These are phyloP conservation scores for Zoroaster sp. DNA, from an alignment of 53 echinoderm and acorn worm species.

Conservation along the genomic window DNA sequence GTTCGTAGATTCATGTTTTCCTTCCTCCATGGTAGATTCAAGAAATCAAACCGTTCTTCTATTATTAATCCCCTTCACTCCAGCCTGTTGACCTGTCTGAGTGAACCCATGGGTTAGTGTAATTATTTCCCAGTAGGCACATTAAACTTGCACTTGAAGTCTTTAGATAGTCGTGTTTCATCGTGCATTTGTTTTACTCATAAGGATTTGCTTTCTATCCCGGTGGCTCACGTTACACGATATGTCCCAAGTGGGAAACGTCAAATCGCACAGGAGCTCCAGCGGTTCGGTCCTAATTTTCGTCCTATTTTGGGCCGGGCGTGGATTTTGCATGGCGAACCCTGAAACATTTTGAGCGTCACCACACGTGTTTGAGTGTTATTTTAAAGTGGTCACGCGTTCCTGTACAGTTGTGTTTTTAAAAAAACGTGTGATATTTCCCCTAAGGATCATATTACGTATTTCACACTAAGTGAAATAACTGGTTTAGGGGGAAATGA, in stretches of 20 bases:
- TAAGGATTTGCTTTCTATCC: not conserved
- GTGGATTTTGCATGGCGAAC: not conserved
- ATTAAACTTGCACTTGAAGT: not conserved
- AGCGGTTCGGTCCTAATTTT: not conserved
- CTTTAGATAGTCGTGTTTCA: not conserved
- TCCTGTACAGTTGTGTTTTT: too few species aligned
- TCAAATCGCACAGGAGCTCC: not conserved
- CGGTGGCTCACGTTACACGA: not conserved
- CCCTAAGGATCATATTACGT: too few species aligned
- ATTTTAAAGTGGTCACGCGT: not conserved
- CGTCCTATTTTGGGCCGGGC: not conserved
- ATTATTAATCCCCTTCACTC: not conserved
- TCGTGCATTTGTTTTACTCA: not conserved
- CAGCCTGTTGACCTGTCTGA: too few species aligned
- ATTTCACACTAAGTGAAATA: too few species aligned
- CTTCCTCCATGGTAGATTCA: not conserved
- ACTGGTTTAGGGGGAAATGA: too few species aligned
- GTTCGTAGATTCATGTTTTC: too few species aligned
- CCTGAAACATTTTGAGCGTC: not conserved
- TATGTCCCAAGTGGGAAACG: not conserved
- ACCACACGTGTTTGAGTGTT: not conserved
- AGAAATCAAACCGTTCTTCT: not conserved
- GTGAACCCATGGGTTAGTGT: too few species aligned
- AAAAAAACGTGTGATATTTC: too few species aligned
- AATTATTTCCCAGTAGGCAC: not conserved